Conservation (phyloP, 2,888 invertebrate genomes). For the Phasia obesa region DNA sequence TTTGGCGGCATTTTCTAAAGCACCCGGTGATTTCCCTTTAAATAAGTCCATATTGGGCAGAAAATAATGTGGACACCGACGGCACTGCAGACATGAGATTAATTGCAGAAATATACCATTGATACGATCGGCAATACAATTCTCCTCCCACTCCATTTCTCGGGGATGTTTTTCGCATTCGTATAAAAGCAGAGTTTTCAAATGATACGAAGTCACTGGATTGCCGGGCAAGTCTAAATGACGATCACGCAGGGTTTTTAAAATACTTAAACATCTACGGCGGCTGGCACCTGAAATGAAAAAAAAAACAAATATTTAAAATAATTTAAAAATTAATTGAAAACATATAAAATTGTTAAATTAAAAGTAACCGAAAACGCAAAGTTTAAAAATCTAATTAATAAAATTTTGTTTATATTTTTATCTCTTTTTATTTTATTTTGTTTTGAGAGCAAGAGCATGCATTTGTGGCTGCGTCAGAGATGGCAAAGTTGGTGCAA, state of each 20-base stretch:
- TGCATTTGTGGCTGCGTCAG: too few species aligned
- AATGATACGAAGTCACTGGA: constrained; percentile 95
- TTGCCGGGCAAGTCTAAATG: constrained; percentile 94
- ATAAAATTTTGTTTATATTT: too few species aligned
- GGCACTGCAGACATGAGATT: constrained; percentile 97
- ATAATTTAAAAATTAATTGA: not conserved
- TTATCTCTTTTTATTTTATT: too few species aligned
- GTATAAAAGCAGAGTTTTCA: constrained; percentile 94
- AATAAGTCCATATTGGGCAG: constrained; percentile 96
- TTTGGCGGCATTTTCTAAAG: constrained; percentile 96
- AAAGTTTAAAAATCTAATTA: too few species aligned
- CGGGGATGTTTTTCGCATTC: constrained; percentile 98
- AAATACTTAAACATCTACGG: constrained; percentile 92
- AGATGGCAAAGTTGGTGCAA: too few species aligned
- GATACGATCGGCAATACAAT: constrained; percentile 94
- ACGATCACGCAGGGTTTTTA: constrained; percentile 95
- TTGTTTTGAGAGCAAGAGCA: too few species aligned
- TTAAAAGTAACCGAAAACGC: not conserved
- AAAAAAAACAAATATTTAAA: not conserved
- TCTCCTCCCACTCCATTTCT: constrained; percentile 97
- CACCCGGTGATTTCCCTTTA: constrained; percentile 94
- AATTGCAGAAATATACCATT: constrained; percentile 97
- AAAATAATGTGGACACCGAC: constrained; percentile 97
- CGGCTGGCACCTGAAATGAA: constrained; percentile 87
- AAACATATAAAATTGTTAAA: constrained; percentile 5